Evolutionary conservation across 2,888 invertebrate genomes (phyloP).

Genomic region (Diabrotica balteata): DNA sequence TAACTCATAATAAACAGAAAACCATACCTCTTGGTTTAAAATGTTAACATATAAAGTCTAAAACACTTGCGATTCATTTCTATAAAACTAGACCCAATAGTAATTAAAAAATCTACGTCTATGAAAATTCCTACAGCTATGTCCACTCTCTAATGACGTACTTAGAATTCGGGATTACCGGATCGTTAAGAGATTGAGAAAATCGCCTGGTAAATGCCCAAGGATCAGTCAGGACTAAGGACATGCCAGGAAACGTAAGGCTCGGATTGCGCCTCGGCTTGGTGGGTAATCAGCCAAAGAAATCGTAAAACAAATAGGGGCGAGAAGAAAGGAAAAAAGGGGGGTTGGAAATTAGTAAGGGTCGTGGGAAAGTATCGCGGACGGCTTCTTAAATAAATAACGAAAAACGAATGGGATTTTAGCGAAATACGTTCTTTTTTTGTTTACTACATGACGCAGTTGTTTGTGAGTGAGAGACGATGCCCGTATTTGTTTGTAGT

Average conservation of each 20-base stretch:
- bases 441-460: too few species aligned
- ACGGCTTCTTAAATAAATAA: constrained; percentile 6
- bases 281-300: constrained; percentile 13
- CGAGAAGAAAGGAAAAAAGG: constrained; percentile 23
- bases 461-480: too few species aligned
- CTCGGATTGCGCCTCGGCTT: constrained; percentile 4
- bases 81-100: too few species aligned
- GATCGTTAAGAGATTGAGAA: constrained; percentile 57
- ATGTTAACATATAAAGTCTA: too few species aligned
- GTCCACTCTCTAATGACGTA: constrained; percentile 41
- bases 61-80: too few species aligned
- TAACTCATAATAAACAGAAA: too few species aligned
- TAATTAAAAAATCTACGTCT: neutral
- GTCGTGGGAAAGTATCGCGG: constrained; percentile 14
- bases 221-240: constrained; percentile 52
- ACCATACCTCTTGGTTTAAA: too few species aligned
- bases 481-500: too few species aligned
- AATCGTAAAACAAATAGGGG: constrained; percentile 36
- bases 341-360: constrained; percentile 7
- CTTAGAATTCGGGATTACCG: constrained; percentile 51
- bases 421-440: too few species aligned
- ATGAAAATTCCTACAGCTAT: constrained; percentile 24
- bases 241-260: constrained; percentile 25
- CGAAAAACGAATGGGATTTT: neutral
- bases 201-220: constrained; percentile 55